phyloP scores from a whole-genome alignment of 2,888 invertebrate genomes.

The Hydrotaea cyrtoneurina region DNA sequence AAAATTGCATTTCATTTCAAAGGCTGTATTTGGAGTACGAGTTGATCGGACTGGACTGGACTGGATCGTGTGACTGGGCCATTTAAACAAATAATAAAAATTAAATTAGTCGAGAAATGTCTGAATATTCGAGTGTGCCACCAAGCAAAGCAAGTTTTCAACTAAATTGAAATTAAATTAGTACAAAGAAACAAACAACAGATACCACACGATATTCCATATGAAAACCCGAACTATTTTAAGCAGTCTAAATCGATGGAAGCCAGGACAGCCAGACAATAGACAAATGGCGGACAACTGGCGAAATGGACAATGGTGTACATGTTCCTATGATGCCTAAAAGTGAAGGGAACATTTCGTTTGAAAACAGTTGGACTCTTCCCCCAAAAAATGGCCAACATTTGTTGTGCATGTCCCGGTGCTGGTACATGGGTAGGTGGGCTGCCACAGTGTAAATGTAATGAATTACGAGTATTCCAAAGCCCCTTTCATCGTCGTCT shows the following conservation, averaged over 20 bases:
- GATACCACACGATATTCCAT: not conserved
- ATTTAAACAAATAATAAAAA: conserved; percentile 40
- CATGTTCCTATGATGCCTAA: not conserved
- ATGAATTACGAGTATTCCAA: conserved; percentile 13
- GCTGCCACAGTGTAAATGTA: conserved; percentile 14
- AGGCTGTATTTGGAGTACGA: not conserved
- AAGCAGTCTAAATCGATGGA: not conserved
- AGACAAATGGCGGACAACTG: not conserved
- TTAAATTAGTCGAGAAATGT: conserved; percentile 36
- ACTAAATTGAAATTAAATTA: conserved; percentile 20
- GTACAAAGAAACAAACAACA: conserved; percentile 1
- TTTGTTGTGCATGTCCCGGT: not conserved
- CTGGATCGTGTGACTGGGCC: not conserved
- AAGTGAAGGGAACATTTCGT: conserved; percentile 22
- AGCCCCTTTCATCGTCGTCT: not conserved
- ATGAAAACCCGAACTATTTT: not conserved
- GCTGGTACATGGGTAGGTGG: not conserved
- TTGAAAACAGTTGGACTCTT: conserved; percentile 22
- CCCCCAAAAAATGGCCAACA: conserved; percentile 11
- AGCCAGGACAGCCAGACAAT: not conserved
- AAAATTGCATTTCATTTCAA: conserved; percentile 2
- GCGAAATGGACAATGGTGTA: not conserved
- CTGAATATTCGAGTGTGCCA: not conserved
- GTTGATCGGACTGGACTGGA: not conserved
- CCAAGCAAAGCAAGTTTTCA: conserved; percentile 2